Base-by-base conservation (phyloP, 2,113 vertebrate genomes). In the Leptodactylus fuscus region DNA sequence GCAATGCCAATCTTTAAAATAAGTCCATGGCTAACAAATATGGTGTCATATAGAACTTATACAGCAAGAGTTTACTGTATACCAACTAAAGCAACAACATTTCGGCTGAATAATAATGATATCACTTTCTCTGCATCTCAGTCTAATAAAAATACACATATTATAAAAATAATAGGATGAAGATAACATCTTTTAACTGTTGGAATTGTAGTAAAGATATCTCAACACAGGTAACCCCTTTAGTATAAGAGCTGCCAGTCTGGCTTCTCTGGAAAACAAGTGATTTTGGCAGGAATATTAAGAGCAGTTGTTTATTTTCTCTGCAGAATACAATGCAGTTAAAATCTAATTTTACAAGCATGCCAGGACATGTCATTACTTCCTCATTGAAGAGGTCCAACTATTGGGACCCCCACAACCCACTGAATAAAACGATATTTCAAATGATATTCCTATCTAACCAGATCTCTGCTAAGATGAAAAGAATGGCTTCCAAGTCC, bases 1-100 rank as follows among this genome's bases (percentile, higher is more conserved):
- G 65, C n/a, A 69, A 73, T 71, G 81, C 67, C 69, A 83, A 41
- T 44, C 51, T 74, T 70, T 20, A 83, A 70, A 51, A 83, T 71
- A 74, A 15, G 49, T 53, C 53, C 34, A 27, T 44, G n/a, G 24
- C 10, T 22, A 16, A 82, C 29, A n/a, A 41, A 73, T 73, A 73
- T 58, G 48, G 32, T 1, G 22, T 10, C 36, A 44, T 71, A 70
- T 44, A 53, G 32, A 58, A 44, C 22, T 74, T 83, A 82, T 1
- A 76, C 46, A 81, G 36, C 16, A 80, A 51, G 10, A 69, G 29
- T 69, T 29, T 32, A 51, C 8, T 34, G 70, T 22, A 11, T 29
- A 27, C n/a, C 1, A 27, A 29, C 58, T 12, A 22, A n/a, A 1
- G 18, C 18, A 12, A 27, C n/a, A 62, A 5, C 12, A 27, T 24